Evolutionary conservation across 2,888 invertebrate species (phyloP).

Genomic region (Peribatodes rhomboidaria): DNA sequence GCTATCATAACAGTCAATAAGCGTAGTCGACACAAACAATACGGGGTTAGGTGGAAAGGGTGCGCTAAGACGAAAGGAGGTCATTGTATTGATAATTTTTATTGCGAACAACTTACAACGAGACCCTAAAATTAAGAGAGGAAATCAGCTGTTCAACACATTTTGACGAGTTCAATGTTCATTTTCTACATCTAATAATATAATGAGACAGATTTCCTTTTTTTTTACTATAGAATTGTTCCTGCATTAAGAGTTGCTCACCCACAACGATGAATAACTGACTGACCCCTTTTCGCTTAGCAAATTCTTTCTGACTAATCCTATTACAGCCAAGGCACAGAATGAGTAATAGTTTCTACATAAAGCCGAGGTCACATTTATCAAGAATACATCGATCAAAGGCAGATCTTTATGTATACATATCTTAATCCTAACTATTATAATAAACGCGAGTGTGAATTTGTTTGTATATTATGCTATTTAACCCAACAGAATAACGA

Average conservation of each 20-base stretch:
- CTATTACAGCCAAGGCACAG: not conserved
- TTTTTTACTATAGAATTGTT: not conserved
- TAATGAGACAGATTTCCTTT: not conserved
- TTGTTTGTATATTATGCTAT: too few relatives aligned
- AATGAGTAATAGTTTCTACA: not conserved
- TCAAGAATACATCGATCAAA: constrained; percentile 23
- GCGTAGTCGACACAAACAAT: constrained; percentile 25
- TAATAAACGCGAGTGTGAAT: too few relatives aligned
- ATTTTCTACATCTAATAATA: not conserved
- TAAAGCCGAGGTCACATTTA: constrained; percentile 16
- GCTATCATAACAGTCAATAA: constrained; percentile 31
- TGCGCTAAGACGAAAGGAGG: not conserved
- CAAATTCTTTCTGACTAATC: not conserved
- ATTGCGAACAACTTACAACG: not conserved
- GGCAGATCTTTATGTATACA: constrained; percentile 11
- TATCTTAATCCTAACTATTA: too few relatives aligned
- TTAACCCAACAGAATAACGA: too few relatives aligned
- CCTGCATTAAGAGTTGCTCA: not conserved
- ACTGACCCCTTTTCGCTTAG: too few relatives aligned
- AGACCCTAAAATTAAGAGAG: not conserved
- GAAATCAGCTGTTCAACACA: not conserved
- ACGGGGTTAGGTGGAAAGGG: constrained; percentile 1
- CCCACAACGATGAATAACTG: not conserved
- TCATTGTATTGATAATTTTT: not conserved
- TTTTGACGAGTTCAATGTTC: not conserved